A percentile compares a stretch with the other conserved stretches of the same genome.
phyloP scores from a whole-genome alignment of 2,797 vertebrate species.

The Darevskia nairensis region DNA sequence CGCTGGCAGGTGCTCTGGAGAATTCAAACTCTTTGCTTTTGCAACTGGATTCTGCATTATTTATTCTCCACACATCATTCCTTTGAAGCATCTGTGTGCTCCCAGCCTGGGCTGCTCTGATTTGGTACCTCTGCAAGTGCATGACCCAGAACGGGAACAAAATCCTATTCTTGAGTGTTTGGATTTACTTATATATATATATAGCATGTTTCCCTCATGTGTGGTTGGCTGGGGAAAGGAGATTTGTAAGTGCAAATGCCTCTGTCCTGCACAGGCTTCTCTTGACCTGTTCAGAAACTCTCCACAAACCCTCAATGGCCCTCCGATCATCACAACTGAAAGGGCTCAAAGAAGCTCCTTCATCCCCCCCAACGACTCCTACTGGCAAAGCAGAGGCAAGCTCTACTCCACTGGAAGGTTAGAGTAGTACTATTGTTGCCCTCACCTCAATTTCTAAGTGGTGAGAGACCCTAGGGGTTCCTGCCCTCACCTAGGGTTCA shows the following conservation, averaged over 20 bases:
- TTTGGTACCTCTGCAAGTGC: neutral
- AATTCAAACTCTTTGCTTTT: conserved; percentile 50
- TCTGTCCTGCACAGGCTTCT: neutral
- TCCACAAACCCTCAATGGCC: neutral
- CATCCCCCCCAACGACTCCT: neutral
- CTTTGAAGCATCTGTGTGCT: neutral
- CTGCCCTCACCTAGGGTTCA: too few species aligned
- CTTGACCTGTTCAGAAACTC: neutral
- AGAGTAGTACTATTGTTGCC: neutral
- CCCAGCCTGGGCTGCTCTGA: neutral
- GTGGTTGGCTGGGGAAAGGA: too few species aligned
- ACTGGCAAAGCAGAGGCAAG: neutral
- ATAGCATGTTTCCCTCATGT: neutral
- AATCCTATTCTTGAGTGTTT: neutral
- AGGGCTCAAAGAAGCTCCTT: neutral
- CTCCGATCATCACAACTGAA: neutral
- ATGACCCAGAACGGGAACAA: neutral
- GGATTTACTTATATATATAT: too few species aligned
- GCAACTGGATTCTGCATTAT: conserved; percentile 45
- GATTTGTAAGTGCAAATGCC: neutral
- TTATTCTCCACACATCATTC: neutral
- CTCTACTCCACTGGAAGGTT: neutral
- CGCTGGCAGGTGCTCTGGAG: conserved; percentile 18
- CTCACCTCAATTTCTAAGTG: too few species aligned
- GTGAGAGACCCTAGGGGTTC: too few species aligned